Conservation (phyloP, 2,113 vertebrate species). For the Astur gentilis region DNA sequence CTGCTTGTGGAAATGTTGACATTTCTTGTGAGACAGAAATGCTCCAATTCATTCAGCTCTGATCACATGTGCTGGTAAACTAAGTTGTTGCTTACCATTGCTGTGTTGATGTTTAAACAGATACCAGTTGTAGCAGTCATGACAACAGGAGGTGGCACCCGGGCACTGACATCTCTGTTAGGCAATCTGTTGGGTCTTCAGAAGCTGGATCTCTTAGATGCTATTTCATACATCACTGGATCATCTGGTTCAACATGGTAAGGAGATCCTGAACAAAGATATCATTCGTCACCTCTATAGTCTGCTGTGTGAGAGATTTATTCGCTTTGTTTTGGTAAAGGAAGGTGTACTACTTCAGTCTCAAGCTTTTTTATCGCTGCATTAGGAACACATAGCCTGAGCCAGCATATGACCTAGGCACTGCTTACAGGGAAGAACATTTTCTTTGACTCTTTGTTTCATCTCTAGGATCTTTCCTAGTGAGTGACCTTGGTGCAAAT, state of each 20-base stretch:
- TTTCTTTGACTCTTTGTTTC: background rate
- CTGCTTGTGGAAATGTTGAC: background rate
- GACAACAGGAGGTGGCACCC: constrained; percentile 81
- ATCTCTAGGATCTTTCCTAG: background rate
- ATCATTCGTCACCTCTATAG: background rate
- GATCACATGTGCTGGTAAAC: background rate
- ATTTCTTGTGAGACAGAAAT: background rate
- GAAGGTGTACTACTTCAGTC: background rate
- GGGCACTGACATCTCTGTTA: constrained; percentile 80
- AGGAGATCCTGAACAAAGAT: background rate
- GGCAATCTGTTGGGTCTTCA: constrained; percentile 81
- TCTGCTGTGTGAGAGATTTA: background rate
- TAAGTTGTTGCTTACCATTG: background rate
- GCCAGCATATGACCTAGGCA: background rate
- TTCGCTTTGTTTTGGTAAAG: background rate
- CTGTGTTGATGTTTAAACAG: constrained; percentile 56
- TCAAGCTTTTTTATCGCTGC: background rate
- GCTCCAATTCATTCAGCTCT: background rate
- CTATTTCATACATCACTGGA: constrained; percentile 80
- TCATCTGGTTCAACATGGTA: constrained; percentile 89
- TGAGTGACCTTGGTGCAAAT: background rate
- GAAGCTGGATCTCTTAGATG: constrained; percentile 79
- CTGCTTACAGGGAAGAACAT: background rate
- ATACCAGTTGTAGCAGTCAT: constrained; percentile 82
- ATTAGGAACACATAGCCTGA: background rate